A percentile compares a stretch with the other conserved stretches of the same genome.
phyloP scores from a whole-genome alignment of 2,113 vertebrate species.

The Eira barbara region DNA sequence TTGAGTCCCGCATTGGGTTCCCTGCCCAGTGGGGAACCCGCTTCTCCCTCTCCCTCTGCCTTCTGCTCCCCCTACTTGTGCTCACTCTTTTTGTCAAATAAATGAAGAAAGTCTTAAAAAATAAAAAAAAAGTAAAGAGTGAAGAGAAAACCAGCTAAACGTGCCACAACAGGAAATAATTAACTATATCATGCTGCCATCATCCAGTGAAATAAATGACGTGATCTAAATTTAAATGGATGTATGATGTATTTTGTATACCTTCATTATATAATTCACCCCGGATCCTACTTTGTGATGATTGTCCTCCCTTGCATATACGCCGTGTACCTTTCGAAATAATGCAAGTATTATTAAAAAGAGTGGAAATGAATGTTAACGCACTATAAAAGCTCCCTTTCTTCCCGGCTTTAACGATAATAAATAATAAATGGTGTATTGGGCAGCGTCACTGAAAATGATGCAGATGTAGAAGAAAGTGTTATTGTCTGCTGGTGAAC shows the following conservation, averaged over 20 bases:
- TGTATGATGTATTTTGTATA: no score
- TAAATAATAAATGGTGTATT: no score
- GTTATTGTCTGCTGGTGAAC: background rate
- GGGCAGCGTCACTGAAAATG: background rate
- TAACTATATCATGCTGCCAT: background rate
- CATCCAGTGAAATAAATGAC: background rate
- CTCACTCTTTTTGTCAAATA: no score
- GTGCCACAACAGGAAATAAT: no score
- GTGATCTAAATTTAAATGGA: background rate
- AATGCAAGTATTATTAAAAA: background rate
- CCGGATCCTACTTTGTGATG: background rate
- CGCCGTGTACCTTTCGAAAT: background rate
- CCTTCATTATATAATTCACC: no score
- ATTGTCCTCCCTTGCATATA: background rate
- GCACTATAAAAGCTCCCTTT: background rate
- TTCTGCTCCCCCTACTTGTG: no score
- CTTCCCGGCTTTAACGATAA: background rate
- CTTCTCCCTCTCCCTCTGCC: no score
- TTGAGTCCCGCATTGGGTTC: rapidly evolving
- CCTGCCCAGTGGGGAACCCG: no score
- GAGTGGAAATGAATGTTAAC: background rate
- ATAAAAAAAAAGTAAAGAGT: background rate
- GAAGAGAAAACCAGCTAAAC: background rate
- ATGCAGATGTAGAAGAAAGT: background rate
- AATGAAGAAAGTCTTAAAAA: no score